Evolutionary conservation across 2,113 vertebrate species (phyloP).

Genomic region (Rhinogobius similis): DNA sequence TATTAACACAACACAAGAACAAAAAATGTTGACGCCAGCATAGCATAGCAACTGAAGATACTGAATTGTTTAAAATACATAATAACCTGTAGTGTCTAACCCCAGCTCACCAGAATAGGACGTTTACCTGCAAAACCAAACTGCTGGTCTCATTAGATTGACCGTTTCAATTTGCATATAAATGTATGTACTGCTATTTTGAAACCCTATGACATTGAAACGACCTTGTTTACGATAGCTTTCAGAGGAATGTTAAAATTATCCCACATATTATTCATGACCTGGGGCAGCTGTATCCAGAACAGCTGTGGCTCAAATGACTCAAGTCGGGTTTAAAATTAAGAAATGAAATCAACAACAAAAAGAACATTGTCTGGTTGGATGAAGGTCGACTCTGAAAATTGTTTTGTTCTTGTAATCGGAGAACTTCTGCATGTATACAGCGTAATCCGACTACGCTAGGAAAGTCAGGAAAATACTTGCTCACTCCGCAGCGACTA

Average conservation of each 20-base stretch:
- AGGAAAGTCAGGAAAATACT: too few relatives aligned
- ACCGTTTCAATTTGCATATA: background rate
- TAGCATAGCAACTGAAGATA: too few relatives aligned
- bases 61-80: too few relatives aligned
- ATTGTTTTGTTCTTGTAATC: too few relatives aligned
- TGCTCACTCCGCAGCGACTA: too few relatives aligned
- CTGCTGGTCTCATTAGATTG: background rate
- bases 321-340: slow-evolving; percentile 17
- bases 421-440: too few relatives aligned
- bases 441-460: too few relatives aligned
- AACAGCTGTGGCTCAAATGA: slow-evolving; percentile 36
- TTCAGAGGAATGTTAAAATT: slow-evolving; percentile 11
- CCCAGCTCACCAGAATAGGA: background rate
- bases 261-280: slow-evolving; percentile 28
- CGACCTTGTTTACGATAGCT: slow-evolving; percentile 24
- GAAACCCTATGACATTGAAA: slow-evolving; percentile 6
- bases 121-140: background rate
- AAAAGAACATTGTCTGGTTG: background rate
- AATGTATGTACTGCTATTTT: background rate
- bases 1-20: too few relatives aligned
- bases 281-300: slow-evolving; percentile 37
- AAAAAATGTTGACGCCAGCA: too few relatives aligned
- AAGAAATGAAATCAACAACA: background rate
- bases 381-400: too few relatives aligned
- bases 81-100: background rate